Base-by-base conservation (phyloP, 2,888 invertebrate genomes). In the Euproctis similis region DNA sequence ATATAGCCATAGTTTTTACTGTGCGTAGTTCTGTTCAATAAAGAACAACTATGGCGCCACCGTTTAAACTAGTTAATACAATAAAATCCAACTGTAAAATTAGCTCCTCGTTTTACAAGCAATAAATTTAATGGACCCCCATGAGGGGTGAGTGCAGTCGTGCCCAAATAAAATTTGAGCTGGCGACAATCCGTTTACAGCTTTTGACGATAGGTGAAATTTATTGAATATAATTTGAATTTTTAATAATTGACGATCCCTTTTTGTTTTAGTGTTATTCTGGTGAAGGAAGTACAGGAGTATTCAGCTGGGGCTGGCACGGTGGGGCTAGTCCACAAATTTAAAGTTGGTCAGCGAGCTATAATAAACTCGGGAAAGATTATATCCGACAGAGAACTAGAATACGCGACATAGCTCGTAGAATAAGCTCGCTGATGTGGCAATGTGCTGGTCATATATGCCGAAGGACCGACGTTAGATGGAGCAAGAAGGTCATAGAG, bases 81-180 rank as follows among this genome's bases (percentile, higher is more conserved):
- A 81, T 84, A 81, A 80, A 82, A 75, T 62, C 73, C 68, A 66
- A 72, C 77, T 78, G 68, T 63, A 76, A 81, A n/a, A 82, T 82
- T 84, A 82, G 80, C 81, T 76, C 53, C 70, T 75, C 81, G 78
- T 73, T 81, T 82, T 84, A 81, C 81, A 77, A 75, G 74, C 75
- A 81, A 80, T 81, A 77, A 81, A 81, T 77, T 75, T 77, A 80
- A 81, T 78, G 68, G 76, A 65, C 73, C 59, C 59, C 63, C 53
- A 43, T 53, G 43, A 62, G 66, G 68, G 68, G 60, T 48, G 9
- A 10, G 21, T 21, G 21, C 14, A 58, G 57, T 65, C 62, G 55
- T 54, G 68, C 61, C 69, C 60, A 52, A 74, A 77, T 61, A 53
- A 74, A 77, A 73, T 71, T 74, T 61, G 65, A 78, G 66, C 67